Conservation (phyloP, 2,797 vertebrate genomes). For the Enteromius afrohamiltoni region DNA sequence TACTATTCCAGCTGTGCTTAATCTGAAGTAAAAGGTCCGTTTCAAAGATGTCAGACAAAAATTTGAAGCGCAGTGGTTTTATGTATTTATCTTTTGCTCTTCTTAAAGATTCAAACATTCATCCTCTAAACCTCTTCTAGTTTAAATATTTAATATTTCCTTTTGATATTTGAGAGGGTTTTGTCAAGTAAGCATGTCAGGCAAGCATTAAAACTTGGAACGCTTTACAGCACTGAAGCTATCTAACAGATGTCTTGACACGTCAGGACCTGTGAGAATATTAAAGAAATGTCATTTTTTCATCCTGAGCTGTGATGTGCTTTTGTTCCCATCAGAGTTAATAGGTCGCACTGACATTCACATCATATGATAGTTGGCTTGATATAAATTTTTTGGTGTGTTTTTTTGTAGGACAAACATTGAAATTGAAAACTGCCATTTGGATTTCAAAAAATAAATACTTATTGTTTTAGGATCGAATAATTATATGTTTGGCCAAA, state of each 20-base stretch:
- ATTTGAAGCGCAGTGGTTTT: not conserved
- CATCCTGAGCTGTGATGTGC: not conserved
- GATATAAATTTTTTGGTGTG: not conserved
- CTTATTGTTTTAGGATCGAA: no score
- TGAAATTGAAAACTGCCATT: no score
- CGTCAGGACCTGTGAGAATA: not conserved
- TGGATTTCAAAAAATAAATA: not conserved
- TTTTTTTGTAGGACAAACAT: no score
- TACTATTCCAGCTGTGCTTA: not conserved
- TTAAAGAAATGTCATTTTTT: conserved; percentile 17
- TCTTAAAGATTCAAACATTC: conserved; percentile 22
- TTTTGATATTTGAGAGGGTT: conserved; percentile 37
- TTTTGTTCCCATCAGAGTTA: conserved; percentile 1
- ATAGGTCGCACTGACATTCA: not conserved
- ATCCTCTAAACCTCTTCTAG: conserved; percentile 48
- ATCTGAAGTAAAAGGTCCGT: conserved; percentile 5
- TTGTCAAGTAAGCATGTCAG: conserved; percentile 30
- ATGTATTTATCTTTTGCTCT: conserved; percentile 16
- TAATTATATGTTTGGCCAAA: not conserved
- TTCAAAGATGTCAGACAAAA: conserved; percentile 3
- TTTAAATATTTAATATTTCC: conserved; percentile 60
- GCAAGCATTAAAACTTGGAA: conserved; percentile 41
- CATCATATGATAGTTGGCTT: not conserved
- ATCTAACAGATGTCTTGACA: conserved; percentile 10
- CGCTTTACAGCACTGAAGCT: not conserved